Evolutionary conservation across 2,888 invertebrate species (phyloP).

Genomic region (Drymonia ruficornis): DNA sequence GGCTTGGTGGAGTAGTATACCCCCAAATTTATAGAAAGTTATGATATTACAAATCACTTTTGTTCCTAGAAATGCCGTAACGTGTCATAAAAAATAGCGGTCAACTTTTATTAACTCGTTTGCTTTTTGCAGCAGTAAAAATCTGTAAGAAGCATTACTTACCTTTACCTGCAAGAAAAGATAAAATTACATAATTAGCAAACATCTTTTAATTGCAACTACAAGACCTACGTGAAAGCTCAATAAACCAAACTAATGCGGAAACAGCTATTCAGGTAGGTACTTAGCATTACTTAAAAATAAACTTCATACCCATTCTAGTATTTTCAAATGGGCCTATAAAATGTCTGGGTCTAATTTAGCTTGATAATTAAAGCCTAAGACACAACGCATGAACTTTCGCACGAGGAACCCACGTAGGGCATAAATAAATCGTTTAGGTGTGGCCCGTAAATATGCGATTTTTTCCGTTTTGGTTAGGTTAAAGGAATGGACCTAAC

Average conservation of each 20-base stretch:
- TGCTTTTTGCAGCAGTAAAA: too few species aligned
- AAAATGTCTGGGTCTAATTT: constrained; percentile 45
- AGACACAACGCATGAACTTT: constrained; percentile 50
- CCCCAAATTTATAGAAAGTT: too few species aligned
- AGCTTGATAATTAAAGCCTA: constrained; percentile 47
- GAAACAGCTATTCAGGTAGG: background rate
- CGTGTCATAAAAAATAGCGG: too few species aligned
- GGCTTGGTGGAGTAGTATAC: too few species aligned
- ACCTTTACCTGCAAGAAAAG: too few species aligned
- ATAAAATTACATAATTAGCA: too few species aligned
- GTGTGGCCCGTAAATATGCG: constrained; percentile 24
- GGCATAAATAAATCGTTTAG: constrained; percentile 39
- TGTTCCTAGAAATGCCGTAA: too few species aligned
- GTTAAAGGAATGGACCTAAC: too few species aligned
- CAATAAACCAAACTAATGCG: constrained; percentile 8
- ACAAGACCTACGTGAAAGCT: background rate
- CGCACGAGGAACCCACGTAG: constrained; percentile 42
- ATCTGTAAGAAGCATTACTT: too few species aligned
- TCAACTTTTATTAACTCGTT: too few species aligned
- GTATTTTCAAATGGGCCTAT: constrained; percentile 27
- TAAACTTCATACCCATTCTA: background rate
- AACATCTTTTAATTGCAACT: too few species aligned
- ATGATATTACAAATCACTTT: too few species aligned
- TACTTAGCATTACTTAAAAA: background rate
- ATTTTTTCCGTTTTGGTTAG: background rate